These are phyloP conservation scores for Brachionus angularis DNA, from an alignment of 1,140 invertebrate genomes.

Conservation along the genomic window DNA sequence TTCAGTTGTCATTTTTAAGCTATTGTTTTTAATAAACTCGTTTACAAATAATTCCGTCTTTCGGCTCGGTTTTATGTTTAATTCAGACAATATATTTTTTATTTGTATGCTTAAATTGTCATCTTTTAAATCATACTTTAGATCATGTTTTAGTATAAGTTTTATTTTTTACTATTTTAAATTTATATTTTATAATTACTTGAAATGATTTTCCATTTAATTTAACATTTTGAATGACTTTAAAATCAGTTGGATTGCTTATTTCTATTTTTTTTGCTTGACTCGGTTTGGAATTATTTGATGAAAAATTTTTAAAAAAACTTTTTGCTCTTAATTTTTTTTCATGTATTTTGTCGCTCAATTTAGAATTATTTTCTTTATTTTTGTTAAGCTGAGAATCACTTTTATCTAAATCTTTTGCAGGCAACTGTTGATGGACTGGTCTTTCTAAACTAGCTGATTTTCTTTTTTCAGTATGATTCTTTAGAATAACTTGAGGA, in stretches of 20 bases:
- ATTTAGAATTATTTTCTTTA: constrained; percentile 8
- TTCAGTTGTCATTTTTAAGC: not conserved
- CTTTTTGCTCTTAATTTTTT: not conserved
- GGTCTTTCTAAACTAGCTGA: too few species aligned
- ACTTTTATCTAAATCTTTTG: not conserved
- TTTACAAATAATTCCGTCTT: constrained; percentile 9
- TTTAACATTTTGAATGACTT: not conserved
- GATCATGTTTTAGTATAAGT: not conserved
- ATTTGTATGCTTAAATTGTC: constrained; percentile 16
- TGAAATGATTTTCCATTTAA: constrained; percentile 7
- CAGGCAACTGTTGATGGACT: too few species aligned
- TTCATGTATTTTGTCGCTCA: too few species aligned
- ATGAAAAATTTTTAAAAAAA: constrained; percentile 11
- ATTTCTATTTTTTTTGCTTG: not conserved
- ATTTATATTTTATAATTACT: not conserved
- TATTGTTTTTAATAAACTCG: constrained; percentile 22
- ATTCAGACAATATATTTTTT: constrained; percentile 11
- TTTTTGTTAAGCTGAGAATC: not conserved
- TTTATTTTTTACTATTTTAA: too few species aligned
- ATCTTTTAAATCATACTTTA: not conserved
- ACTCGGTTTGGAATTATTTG: not conserved
- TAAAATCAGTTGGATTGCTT: constrained; percentile 22
- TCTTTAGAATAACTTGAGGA: not conserved
- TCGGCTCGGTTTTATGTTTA: constrained; percentile 3
- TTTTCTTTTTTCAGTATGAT: not conserved